Evolutionary conservation across 2,113 vertebrate genomes (phyloP), one percentile per base, ranked within the genome.

Genomic region (Litocranius walleri): DNA sequence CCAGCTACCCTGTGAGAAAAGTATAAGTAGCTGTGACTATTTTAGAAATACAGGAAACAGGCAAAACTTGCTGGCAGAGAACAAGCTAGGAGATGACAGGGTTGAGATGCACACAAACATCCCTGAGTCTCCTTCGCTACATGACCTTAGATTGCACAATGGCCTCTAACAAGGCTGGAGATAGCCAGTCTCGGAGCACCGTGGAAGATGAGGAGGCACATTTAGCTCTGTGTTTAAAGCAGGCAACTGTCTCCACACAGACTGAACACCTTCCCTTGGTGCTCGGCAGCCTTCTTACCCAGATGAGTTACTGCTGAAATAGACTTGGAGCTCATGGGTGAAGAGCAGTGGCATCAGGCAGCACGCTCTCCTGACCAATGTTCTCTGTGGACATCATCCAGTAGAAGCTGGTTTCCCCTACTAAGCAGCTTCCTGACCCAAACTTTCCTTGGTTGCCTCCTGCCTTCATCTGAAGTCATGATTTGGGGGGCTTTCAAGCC

Each of bases 41-140:
- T 88, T 80, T 56, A 54, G 27, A 91, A 88, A 74, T 57, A 83
- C 40, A 12, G 13, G 45, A 91, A 96, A 95, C n/a, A 91, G 57
- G 33, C 77, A 92, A 61, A 25, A 50, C 23, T 78, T 97, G 27
- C 23, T 23, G 56, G 6, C 33, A 16, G 19, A 93, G 61, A 77
- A 14, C 27, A 67, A 88, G 16, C 2, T 45, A 85, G 62, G 21
- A 56, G 82, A 71, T 64, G 25, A 56, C 54, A 40, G 9, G 15
- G 25, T 2, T 56, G 33, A 64, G 25, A 64, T 67, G 27, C 21
- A 40, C 88, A 45, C 10, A 61, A 16, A 45, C 17, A 67, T 40
- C 4, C 29, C 27, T 4, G 8, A 88, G 16, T 27, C 29, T 19
- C 23, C 74, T 80, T 71, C 23, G 43, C n/a, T 80, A 45, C 21